phyloP scores from a whole-genome alignment of 2,797 vertebrate genomes.

The Xerus rutilus region DNA sequence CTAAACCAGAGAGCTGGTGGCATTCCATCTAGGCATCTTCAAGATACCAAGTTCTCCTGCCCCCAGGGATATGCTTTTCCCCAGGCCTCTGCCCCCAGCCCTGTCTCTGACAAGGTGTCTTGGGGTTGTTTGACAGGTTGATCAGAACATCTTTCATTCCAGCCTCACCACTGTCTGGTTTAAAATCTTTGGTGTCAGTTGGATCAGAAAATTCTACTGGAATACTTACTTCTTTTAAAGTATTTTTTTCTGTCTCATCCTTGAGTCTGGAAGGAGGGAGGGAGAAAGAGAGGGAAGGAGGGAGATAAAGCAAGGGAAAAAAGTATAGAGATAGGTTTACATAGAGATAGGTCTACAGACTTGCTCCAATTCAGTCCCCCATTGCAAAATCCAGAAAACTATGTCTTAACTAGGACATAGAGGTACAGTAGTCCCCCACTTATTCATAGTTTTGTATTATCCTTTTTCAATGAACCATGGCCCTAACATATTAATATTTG shows the following conservation, averaged over 20 bases:
- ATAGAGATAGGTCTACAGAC: neutral
- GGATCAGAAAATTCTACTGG: constrained; percentile 18
- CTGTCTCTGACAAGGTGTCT: constrained; percentile 31
- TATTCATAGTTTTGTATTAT: neutral
- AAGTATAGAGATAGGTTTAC: neutral
- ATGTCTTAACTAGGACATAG: neutral
- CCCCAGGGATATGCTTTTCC: neutral
- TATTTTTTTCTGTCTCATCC: constrained; percentile 1
- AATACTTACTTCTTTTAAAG: constrained; percentile 19
- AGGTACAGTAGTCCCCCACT: neutral
- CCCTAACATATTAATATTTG: constrained; percentile 28
- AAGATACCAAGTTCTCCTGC: neutral
- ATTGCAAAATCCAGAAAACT: constrained; percentile 44
- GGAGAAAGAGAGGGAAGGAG: neutral
- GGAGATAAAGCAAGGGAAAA: neutral
- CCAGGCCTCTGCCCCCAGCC: neutral
- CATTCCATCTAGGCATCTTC: neutral
- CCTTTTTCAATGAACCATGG: neutral
- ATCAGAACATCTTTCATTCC: constrained; percentile 56
- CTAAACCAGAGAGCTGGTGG: neutral
- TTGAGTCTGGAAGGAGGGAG: neutral
- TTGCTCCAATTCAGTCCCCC: neutral
- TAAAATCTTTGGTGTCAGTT: constrained; percentile 23
- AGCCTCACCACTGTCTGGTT: neutral
- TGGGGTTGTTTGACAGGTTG: constrained; percentile 44